Evolutionary conservation across 2,888 invertebrate species (phyloP), one percentile per base, ranked within the genome.

Genomic region (Ochlodes sylvanus): DNA sequence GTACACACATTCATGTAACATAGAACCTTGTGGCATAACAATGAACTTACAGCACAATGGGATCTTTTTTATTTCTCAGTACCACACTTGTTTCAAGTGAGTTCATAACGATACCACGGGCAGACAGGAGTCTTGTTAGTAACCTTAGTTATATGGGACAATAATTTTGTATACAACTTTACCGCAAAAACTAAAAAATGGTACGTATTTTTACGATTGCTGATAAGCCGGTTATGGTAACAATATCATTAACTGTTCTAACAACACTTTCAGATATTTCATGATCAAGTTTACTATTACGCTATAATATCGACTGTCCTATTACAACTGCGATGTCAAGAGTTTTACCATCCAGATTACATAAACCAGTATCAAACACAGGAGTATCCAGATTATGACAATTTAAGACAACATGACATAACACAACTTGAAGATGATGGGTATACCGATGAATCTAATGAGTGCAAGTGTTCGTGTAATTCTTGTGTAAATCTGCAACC

Each of bases 391-490:
- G 60, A 67, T 5, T 67, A 67, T 55, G 61, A 44, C 10, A n/a
- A 61, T 10, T 17, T 44, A 9, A 15, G 41, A 34, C 27, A 54
- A 3, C 9, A 44, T 1, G 42, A 44, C 21, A 44, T 47, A 27
- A 52, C 57, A 34, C 19, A 17, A 15, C 21, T 34, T 21, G 61
- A 67, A 2, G 44, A 61, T 52, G 62, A 75, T 15, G 75, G 76
- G 12, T 73, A 77, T 52, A 62, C 63, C 2, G 76, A 76, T 21
- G 60, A 27, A 2, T 76, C 75, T n/a, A 76, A 81, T 12, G 83
- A 83, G 47, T 82, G 79, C 50, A 67, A 61, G 19, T 78, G 77
- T 52, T 65, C 64, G 0, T 78, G 77, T 47, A 63, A 69, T 32
- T 70, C 64, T 27, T 78, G 77, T 27, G 47, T 47, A 12, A 62